Base-by-base conservation (phyloP, 2,888 invertebrate species). In the Toxonevra muliebris region DNA sequence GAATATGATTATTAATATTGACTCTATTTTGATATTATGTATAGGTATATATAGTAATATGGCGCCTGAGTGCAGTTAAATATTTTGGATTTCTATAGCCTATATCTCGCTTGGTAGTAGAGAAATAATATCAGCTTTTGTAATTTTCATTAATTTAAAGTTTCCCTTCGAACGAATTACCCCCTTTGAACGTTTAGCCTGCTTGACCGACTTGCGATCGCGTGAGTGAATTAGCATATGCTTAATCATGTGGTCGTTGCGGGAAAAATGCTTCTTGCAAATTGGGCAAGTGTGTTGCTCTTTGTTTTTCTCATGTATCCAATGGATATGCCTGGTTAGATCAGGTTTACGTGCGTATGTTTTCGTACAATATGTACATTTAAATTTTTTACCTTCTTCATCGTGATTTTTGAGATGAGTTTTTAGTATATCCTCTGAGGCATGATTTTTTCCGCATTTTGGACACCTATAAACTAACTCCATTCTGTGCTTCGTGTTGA, bases 301-400 rank as follows among this genome's bases (percentile, higher is more conserved):
- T 83, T 94, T 94, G 78, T 91, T 89, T 60, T 93, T 94, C n/a
- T 92, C 92, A 83, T 95, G 95, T 15, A 80, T 83, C 75, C 93
- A 88, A 84, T 94, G 94, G 88, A 92, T 90, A 86, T 96, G 95
- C 73, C 95, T 89, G 71, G 94, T 88, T 77, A 95, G 87, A 83
- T 96, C 95, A 65, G 95, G 95, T 85, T 95, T 95, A 86, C 95
- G 95, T 82, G 95, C 94, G 85, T 95, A 96, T 78, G 93, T 92
- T 84, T 95, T 95, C 17, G 93, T 93, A 79, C 95, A 95, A 70
- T 89, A 87, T 69, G 90, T 90, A 86, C 95, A 96, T 86, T 94
- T 94, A 86, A 93, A 93, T 13, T 94, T 94, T 82, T 95, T 95
- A 72, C 94, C 92, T 69, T 92, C 91, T 15, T 91, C 89, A 41